Evolutionary conservation across 2,888 invertebrate species (phyloP).

Genomic region (Boloria selene): DNA sequence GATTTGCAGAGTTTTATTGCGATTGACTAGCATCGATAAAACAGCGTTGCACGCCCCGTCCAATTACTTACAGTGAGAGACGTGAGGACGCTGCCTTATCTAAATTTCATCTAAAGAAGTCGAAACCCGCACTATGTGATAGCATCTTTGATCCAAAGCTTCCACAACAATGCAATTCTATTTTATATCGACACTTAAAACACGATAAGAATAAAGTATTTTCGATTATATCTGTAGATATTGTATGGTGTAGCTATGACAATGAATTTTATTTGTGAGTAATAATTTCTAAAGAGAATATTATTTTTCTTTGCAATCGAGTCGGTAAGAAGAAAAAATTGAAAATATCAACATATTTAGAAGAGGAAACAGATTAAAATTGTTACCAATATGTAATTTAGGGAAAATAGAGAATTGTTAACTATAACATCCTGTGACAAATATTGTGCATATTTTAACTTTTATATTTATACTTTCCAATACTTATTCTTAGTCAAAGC

Average conservation of each 20-base stretch:
- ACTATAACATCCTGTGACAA: no score
- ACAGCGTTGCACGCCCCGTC: conserved; percentile 60
- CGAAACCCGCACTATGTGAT: conserved; percentile 35
- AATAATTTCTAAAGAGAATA: conserved; percentile 29
- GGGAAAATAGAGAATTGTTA: no score
- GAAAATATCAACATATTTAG: no score
- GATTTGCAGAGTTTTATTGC: conserved; percentile 74
- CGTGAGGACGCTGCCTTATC: conserved; percentile 61
- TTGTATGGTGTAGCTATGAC: conserved; percentile 29
- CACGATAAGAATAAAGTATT: conserved; percentile 54
- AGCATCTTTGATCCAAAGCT: conserved; percentile 36
- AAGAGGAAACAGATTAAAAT: no score
- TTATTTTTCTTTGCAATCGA: conserved; percentile 14
- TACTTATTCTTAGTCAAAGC: no score
- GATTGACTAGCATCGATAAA: conserved; percentile 72
- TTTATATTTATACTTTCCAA: no score
- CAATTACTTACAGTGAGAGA: conserved; percentile 75
- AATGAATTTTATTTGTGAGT: conserved; percentile 27
- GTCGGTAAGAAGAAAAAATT: no score
- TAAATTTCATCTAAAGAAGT: conserved; percentile 73
- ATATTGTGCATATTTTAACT: no score
- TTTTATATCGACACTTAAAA: conserved; percentile 61
- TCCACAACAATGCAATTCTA: conserved; percentile 52
- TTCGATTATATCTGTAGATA: conserved; percentile 47
- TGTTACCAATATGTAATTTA: no score